Percentiles rank a stretch among this genome's conserved stretches.
These are phyloP conservation scores for Pelvicachromis taeniatus DNA, from an alignment of 2,113 vertebrate species.

Conservation along the genomic window DNA sequence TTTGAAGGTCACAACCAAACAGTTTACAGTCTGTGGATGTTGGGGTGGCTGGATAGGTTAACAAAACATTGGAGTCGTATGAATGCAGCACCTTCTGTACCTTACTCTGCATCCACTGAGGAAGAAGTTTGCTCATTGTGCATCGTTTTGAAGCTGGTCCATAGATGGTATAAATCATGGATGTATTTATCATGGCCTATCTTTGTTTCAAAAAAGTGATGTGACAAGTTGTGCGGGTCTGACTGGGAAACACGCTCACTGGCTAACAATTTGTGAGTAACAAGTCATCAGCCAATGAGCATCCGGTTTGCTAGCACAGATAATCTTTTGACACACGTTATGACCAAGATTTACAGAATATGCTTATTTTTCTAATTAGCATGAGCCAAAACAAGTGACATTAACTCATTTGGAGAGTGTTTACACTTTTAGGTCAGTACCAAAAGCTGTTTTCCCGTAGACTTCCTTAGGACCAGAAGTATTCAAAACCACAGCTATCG, in stretches of 20 bases:
- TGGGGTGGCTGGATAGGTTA: background rate
- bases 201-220: background rate
- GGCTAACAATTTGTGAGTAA: background rate
- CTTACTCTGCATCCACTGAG: background rate
- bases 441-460: background rate
- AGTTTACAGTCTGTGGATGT: background rate
- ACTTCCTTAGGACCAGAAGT: background rate
- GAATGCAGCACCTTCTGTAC: background rate
- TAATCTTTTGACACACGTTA: background rate
- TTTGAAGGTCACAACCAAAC: background rate
- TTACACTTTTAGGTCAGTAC: background rate
- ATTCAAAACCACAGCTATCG: background rate
- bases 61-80: background rate
- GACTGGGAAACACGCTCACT: background rate
- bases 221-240: background rate
- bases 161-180: background rate
- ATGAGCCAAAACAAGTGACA: background rate
- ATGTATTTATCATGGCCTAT: background rate
- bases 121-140: background rate
- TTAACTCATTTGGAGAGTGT: background rate
- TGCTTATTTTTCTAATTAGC: background rate
- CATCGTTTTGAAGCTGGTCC: background rate
- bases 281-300: background rate
- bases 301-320: background rate
- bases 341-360: background rate